Evolutionary conservation across 2,113 vertebrate species (phyloP).

Genomic region (Marmota flaviventris): DNA sequence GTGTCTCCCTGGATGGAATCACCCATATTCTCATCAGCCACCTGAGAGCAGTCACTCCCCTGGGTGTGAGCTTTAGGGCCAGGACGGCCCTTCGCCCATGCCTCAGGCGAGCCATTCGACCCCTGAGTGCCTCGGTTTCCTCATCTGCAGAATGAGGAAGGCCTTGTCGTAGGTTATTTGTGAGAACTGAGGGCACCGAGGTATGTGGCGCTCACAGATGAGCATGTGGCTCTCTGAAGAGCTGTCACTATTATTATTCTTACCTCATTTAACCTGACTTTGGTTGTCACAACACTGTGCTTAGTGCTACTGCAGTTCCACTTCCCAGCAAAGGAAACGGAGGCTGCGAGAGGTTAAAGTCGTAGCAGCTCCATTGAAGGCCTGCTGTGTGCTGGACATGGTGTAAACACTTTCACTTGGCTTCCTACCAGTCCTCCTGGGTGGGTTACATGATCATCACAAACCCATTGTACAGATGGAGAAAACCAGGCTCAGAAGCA

Average conservation of each 20-base stretch:
- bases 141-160: background rate
- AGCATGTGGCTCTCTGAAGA: background rate
- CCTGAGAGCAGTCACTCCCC: background rate
- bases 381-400: background rate
- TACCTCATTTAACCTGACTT: background rate
- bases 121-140: background rate
- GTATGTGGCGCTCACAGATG: background rate
- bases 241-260: background rate
- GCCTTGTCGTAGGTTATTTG: background rate
- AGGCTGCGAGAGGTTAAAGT: background rate
- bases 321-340: background rate
- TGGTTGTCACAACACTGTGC: background rate
- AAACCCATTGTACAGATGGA: background rate
- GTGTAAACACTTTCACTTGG: background rate
- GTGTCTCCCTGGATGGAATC: background rate
- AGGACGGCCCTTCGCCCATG: background rate
- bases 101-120: background rate
- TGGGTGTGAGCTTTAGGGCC: background rate
- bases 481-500: background rate
- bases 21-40: background rate
- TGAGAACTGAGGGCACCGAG: background rate
- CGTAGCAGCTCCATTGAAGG: background rate
- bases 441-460: background rate
- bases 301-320: background rate
- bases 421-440: background rate